Evolutionary conservation across 2,113 vertebrate genomes (phyloP).

Genomic region (Halichoerus grypus): DNA sequence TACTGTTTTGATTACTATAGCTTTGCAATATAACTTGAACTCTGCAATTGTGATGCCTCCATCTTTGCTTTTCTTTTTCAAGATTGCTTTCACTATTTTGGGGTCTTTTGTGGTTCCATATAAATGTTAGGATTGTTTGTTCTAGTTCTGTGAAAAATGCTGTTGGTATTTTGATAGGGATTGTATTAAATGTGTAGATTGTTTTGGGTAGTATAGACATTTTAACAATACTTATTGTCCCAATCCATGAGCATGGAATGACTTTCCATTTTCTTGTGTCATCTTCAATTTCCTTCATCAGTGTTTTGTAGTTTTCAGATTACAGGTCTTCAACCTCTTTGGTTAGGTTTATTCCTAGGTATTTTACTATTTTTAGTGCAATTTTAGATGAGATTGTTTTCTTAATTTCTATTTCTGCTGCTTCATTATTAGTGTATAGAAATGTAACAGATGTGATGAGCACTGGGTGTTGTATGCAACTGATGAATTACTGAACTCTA

Average conservation of each 20-base stretch:
- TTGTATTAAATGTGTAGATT: neutral
- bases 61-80: neutral
- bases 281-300: neutral
- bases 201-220: neutral
- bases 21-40: neutral
- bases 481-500: too few relatives aligned
- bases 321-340: neutral
- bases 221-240: neutral
- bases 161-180: neutral
- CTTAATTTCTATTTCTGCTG: neutral
- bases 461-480: too few relatives aligned
- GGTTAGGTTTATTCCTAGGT: neutral
- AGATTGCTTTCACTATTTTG: neutral
- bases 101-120: neutral
- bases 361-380: neutral
- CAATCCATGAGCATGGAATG: neutral
- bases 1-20: neutral
- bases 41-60: neutral
- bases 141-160: too few relatives aligned
- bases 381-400: neutral
- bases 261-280: neutral
- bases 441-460: neutral
- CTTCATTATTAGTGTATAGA: neutral
- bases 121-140: neutral
- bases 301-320: neutral